Evolutionary conservation across 2,888 invertebrate genomes (phyloP), one percentile per base, ranked within the genome.

Genomic region (Euspilapteryx auroguttella): DNA sequence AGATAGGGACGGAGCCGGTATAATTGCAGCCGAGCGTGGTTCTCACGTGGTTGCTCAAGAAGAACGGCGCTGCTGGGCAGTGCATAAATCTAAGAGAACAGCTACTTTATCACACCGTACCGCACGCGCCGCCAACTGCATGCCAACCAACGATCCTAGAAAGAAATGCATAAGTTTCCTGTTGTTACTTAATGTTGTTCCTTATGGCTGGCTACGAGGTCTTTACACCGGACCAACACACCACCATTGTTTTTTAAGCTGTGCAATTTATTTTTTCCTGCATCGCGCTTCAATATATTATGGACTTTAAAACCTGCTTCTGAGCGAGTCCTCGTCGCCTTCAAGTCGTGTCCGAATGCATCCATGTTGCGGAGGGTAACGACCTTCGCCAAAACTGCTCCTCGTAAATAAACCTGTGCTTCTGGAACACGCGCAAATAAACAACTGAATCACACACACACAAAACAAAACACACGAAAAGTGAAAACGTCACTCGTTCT

Each of bases 351-450:
- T n/a, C n/a, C 54, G 54, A n/a, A 49, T 54, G 55, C 55, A 45
- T 47, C 46, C 44, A 44, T 45, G 42, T 39, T 7, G 55, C 53
- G 52, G 57, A 58, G 58, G 69, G 69, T 64, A 49, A 50, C 64
- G 71, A 68, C 73, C 32, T 28, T 25, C 69, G 57, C 55, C 58
- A 41, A 64, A 57, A 50, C 49, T 55, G 57, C 48, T 52, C 49
- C 47, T 51, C 59, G 62, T 65, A 56, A 59, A 63, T 54, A 53
- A 44, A 50, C 47, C 43, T n/a, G n/a, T n/a, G n/a, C n/a, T n/a
- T n/a, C n/a, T 34, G 32, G 44, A 37, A 43, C 34, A 32, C 24
- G 33, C 25, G 32, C 36, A 31, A 38, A 33, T 26, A 34, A 13
- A 11, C 25, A 14, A 15, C 23, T 21, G 14, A 14, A 7, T 12